Percentiles rank a stretch among this genome's conserved stretches.
phyloP scores from a whole-genome alignment of 2,888 invertebrate genomes.

The Synanthedon andrenaeformis region DNA sequence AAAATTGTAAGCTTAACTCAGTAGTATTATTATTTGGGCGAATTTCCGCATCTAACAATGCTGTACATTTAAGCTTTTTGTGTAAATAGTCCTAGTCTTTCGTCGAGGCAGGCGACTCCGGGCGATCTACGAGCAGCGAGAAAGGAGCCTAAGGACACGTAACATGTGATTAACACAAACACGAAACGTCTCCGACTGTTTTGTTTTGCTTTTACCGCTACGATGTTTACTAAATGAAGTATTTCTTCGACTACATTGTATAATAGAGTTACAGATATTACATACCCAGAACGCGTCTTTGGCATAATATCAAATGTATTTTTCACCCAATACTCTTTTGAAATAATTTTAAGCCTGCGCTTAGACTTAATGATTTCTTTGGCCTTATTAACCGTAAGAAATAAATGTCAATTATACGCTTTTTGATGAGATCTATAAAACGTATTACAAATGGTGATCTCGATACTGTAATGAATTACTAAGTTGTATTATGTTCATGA shows the following conservation, averaged over 20 bases:
- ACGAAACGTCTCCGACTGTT: conserved; percentile 56
- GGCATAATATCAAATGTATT: conserved; percentile 61
- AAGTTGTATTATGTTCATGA: conserved; percentile 19
- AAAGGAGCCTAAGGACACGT: conserved; percentile 40
- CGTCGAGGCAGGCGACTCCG: conserved; percentile 26
- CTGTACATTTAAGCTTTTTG: conserved; percentile 69
- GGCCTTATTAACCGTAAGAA: conserved; percentile 58
- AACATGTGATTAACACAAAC: conserved; percentile 67
- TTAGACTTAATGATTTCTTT: conserved; percentile 46
- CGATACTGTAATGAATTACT: conserved; percentile 25
- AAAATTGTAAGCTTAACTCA: conserved; percentile 52
- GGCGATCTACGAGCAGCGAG: conserved; percentile 32
- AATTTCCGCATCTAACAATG: conserved; percentile 66
- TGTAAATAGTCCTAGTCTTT: conserved; percentile 58
- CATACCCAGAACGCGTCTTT: conserved; percentile 42
- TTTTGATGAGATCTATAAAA: conserved; percentile 54
- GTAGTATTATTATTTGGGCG: conserved; percentile 54
- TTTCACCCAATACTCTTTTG: conserved; percentile 69
- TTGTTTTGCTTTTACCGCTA: conserved; percentile 69
- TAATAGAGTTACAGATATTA: conserved; percentile 33
- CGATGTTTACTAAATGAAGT: conserved; percentile 64
- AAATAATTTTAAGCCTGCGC: conserved; percentile 55
- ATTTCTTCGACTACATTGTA: conserved; percentile 41
- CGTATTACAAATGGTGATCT: conserved; percentile 34
- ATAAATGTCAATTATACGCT: conserved; percentile 42